Evolutionary conservation across 2,113 vertebrate genomes (phyloP).

Genomic region (Rallus limicola): DNA sequence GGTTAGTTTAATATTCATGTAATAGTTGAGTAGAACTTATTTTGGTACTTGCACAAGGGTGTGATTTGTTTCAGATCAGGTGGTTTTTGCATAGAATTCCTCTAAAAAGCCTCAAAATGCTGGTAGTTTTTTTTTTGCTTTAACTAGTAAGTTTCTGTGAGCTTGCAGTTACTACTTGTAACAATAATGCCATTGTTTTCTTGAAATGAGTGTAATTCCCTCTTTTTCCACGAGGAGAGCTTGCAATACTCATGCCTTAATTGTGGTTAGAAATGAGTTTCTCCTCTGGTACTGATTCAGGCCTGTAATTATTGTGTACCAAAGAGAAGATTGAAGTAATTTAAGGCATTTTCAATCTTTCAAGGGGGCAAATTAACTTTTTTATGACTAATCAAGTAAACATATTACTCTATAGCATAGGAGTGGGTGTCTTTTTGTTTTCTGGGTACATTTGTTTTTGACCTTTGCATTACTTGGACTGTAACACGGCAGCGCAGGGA

Average conservation of each 20-base stretch:
- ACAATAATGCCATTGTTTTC: neutral
- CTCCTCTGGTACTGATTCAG: neutral
- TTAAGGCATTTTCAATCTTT: conserved; percentile 21
- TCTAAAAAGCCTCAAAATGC: neutral
- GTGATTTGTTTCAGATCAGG: neutral
- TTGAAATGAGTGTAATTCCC: neutral
- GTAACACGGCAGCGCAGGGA: accelerated
- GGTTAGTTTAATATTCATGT: neutral
- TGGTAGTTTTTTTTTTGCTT: neutral
- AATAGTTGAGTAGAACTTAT: neutral
- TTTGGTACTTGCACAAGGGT: neutral
- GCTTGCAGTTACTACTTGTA: neutral
- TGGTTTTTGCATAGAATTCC: neutral
- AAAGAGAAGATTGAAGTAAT: neutral
- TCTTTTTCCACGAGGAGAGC: neutral
- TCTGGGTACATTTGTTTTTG: neutral
- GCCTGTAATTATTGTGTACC: neutral
- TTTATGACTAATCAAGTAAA: conserved; percentile 16
- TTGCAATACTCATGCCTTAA: neutral
- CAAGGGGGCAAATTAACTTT: neutral
- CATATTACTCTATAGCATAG: neutral
- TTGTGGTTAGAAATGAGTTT: conserved; percentile 3
- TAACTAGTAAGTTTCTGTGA: neutral
- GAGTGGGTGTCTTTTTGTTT: neutral
- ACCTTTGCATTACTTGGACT: conserved; percentile 25